Base-by-base conservation (phyloP, 1,140 invertebrate genomes). In the Parapsyche elsis region DNA sequence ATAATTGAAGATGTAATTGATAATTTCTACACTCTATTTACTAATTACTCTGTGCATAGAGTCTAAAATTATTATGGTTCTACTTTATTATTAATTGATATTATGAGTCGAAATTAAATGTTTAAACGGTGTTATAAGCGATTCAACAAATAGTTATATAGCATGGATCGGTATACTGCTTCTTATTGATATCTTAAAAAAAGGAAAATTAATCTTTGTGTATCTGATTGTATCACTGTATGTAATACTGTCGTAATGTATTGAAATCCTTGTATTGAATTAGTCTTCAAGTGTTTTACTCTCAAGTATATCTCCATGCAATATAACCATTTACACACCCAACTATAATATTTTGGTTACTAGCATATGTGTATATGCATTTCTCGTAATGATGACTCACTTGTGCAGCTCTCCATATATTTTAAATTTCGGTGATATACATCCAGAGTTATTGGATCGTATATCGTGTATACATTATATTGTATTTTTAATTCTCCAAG, bases 1-100 rank as follows among this genome's bases (percentile, higher is more conserved):
- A 81, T 81, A 64, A 82, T 82, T 82, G 78, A 81, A 76, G 38
- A 53, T 77, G 49, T 77, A 46, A 78, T 78, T 73, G 38, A 79
- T 81, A 79, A 81, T 81, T 81, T 81, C 80, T 74, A 71, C 71
- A 81, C 30, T 75, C 73, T 77, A 64, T 64, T 75, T 77, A 77
- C 75, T 77, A 77, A 77, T 44, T 77, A 49, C 26, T 77, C 75
- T 77, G 75, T 77, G 75, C 75, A 67, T 77, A 77, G 53, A 75
- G 73, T 75, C 45, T 75, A 75, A 75, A 74, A 57, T 57, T 75
- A 57, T 26, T 75, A 57, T 57, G 73, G 49, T 75, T 75, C 73
- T 75, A 75, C 59, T 44, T 76, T 80, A 74, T 79, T 70, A 76
- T 81, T 77, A 71, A 57, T 77, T 53, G 38, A 71, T 44, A 81